phyloP scores from a whole-genome alignment of 2,113 vertebrate species.

The Pithys albifrons region DNA sequence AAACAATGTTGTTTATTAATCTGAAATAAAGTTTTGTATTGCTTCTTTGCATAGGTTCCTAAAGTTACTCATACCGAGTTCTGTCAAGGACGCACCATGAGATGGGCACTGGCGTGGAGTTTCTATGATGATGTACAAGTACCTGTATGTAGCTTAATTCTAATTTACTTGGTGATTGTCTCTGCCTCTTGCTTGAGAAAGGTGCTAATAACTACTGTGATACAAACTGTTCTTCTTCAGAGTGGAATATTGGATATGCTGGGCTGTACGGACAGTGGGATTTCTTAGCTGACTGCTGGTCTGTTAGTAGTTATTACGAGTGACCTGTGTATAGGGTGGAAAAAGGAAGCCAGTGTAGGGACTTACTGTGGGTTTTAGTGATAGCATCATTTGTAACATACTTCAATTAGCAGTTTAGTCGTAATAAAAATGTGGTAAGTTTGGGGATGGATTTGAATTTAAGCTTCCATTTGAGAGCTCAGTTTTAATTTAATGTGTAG shows the following conservation, averaged over 20 bases:
- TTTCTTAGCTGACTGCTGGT: neutral
- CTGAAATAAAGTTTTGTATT: neutral
- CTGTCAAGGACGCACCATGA: slow-evolving; percentile 97
- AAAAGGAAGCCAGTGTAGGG: neutral
- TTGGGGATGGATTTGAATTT: neutral
- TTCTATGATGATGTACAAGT: slow-evolving; percentile 94
- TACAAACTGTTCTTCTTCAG: neutral
- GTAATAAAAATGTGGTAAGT: neutral
- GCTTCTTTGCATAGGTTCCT: slow-evolving; percentile 81
- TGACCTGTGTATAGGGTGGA: neutral
- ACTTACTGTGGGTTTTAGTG: neutral
- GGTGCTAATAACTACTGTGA: neutral
- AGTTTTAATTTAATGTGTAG: neutral
- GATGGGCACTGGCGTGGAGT: slow-evolving; percentile 98
- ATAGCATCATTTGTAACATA: neutral
- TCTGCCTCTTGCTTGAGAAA: neutral
- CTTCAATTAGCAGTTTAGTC: neutral
- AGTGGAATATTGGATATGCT: neutral
- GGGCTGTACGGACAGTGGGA: neutral
- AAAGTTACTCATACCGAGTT: slow-evolving; percentile 97
- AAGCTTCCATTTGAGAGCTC: neutral
- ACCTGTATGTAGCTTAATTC: slow-evolving; percentile 82
- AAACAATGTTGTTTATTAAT: neutral
- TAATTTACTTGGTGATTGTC: neutral
- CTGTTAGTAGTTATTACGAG: neutral